Evolutionary conservation across 2,888 invertebrate genomes (phyloP), one percentile per base, ranked within the genome.

Genomic region (Lasioglossum pauxillum): DNA sequence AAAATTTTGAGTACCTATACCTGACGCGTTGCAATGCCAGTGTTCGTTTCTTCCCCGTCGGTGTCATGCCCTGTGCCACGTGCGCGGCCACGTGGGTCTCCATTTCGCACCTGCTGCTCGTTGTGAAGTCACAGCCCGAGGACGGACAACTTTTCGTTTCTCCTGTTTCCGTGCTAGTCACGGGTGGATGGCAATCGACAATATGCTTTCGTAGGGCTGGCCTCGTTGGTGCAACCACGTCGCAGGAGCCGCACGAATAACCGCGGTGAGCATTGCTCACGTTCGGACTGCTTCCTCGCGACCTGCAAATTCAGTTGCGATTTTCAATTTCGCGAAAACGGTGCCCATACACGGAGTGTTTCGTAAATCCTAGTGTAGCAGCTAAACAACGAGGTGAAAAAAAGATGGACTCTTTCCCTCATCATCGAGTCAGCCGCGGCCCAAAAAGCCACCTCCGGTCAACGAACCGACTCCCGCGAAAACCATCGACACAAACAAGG

Each of bases 21-120:
- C 95, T 95, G 93, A 95, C 95, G 92, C 96, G 95, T 91, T 96
- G 96, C 57, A 96, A 94, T 72, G 95, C 94, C 67, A 95, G 92
- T 77, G 94, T 94, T 14, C 95, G 94, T 80, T 95, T 95, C 86
- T 96, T 96, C 35, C 95, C 95, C 14, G 95, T 95, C 5, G 95
- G 94, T n/a, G 95, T 94, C 90, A 95, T 95, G 23, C 95, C 95
- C 82, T 95, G 95, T 4, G 95, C 94, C 46, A 95, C 95, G 90
- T 96, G 95, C 35, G 94, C 94, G 14, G 95, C 95, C 64, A 95
- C 95, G 86, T 96, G 95, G 23, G 95, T 94, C 88, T 96, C 95
- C 92, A 95, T 92, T 85, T 95, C 95, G 89, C 95, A 95, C 76
- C 95, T 92, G 84, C 95, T 94, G 75, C 86, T 93, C 77, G 95